Base-by-base conservation (phyloP, 2,888 invertebrate genomes). In the Schizotus pectinicornis region DNA sequence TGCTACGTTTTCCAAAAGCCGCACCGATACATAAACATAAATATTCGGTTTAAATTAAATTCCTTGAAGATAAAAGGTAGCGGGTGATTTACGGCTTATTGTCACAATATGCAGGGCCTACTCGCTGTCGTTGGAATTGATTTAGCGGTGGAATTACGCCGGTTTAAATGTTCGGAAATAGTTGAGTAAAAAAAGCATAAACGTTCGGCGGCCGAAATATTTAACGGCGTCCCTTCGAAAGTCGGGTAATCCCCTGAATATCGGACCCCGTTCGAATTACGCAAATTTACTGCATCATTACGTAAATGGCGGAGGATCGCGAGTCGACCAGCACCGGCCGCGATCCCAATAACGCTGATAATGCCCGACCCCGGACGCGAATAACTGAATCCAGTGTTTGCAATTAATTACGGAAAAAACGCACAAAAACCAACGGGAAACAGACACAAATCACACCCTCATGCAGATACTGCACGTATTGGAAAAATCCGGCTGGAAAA, bases 251-350 rank as follows among this genome's bases (percentile, higher is more conserved):
- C 63, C 58, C 52, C 45, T 33, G 48, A 56, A 53, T 50, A 58
- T 42, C 45, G 49, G 30, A 31, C 49, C 41, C 63, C 59, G 67
- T 69, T 69, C 68, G 67, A 74, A 74, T 74, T 74, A 71, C 69
- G 65, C 65, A 67, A 74, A 76, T 76, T 76, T 76, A 76, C 73
- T 74, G 74, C 74, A 68, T 73, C 75, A 76, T 76, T 76, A 75
- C 70, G 71, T 72, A 75, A 75, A 76, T 74, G 73, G 72, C 68
- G 54, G 62, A 71, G 64, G 64, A 56, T 51, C 62, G 53, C 53
- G 56, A 51, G 56, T 53, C 54, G 62, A 49, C 49, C 62, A 48
- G 49, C 55, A 50, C 52, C 61, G 52, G 58, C 60, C 68, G 58
- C 64, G 67, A 69, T 67, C 64, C 67, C 72, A 72, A 74, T 74